A percentile compares a stretch with the other conserved stretches of the same genome.
These are phyloP conservation scores for Catostylus mosaicus DNA, from an alignment of 30 jellyfish, hydroid and myxozoan genomes.

Conservation along the genomic window DNA sequence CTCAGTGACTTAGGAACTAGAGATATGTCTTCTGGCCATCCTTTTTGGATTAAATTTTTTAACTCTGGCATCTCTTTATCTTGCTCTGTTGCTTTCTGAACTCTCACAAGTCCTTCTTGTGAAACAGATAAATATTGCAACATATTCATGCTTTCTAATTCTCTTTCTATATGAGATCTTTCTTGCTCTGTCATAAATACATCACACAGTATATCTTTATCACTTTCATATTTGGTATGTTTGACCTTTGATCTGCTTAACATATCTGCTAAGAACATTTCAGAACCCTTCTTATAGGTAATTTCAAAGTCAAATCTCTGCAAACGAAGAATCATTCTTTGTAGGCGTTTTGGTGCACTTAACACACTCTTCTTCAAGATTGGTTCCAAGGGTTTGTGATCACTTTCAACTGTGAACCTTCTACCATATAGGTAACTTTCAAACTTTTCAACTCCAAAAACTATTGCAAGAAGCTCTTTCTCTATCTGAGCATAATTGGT, in stretches of 20 bases:
- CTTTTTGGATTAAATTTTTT: constrained; percentile 36
- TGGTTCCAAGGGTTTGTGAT: constrained; percentile 68
- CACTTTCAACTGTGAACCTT: constrained; percentile 30
- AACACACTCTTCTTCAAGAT: constrained; percentile 37
- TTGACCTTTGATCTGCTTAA: constrained; percentile 24
- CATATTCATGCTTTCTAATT: constrained; percentile 30
- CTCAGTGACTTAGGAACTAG: constrained; percentile 21
- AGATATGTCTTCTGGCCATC: constrained; percentile 54
- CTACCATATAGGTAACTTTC: constrained; percentile 48
- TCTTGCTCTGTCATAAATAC: constrained; percentile 39
- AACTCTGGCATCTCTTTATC: constrained; percentile 40
- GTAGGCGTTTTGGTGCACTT: constrained; percentile 64
- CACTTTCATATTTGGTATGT: constrained; percentile 1
- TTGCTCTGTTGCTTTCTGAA: constrained; percentile 47
- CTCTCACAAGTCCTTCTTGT: constrained; percentile 39
- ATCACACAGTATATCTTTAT: constrained; percentile 15
- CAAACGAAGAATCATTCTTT: constrained; percentile 54
- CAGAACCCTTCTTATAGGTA: constrained; percentile 44
- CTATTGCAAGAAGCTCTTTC: constrained; percentile 61
- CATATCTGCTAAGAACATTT: constrained; percentile 51
- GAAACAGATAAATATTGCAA: constrained; percentile 39
- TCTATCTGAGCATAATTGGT: constrained; percentile 51
- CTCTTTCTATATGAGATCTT: constrained; percentile 42
- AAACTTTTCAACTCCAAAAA: constrained; percentile 48
- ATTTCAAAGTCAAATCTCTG: constrained; percentile 48